Base-by-base conservation (phyloP, 2,888 invertebrate genomes). In the Phyto melanocephala region DNA sequence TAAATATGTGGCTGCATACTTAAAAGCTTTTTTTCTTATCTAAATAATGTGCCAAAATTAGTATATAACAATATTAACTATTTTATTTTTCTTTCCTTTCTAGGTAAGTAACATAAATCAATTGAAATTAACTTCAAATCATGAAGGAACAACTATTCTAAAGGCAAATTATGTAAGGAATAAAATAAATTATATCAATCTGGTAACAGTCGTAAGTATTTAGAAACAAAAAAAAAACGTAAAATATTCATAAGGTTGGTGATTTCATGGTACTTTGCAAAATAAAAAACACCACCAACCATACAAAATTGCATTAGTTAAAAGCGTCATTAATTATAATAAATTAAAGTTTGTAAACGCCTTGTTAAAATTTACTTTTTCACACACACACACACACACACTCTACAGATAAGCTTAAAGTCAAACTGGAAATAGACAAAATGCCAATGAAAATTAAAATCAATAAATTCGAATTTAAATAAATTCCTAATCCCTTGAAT, bases 381-480 rank as follows among this genome's bases (percentile, higher is more conserved):
- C 50, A 33, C 20, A 68, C 7, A 11, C n/a, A 56, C n/a, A 10
- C 22, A 22, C 6, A 58, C 0, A 17, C 33, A 58, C n/a, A 17
- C 13, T 13, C 8, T 13, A 42, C n/a, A 45, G 5, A n/a, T n/a
- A n/a, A n/a, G 8, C 6, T 47, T 11, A 47, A 47, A 10, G 2
- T 6, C 15, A 17, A 15, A 45, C 1, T 8, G 17, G 2, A 63
- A 60, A 50, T 37, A 56, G 22, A 45, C n/a, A n/a, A n/a, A n/a
- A n/a, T 22, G 52, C 28, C 28, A 67, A 72, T 40, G 35, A 58
- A 62, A 62, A 56, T 40, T 11, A 37, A 71, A 65, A 81, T 74
- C 78, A 81, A 81, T 81, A 68, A 74, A 78, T 74, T 42, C 74
- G 56, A 56, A 47, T 81, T 74, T 52, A 77, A 77, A 76, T 67